phyloP scores from a whole-genome alignment of 2,113 vertebrate species.

The Sardina pilchardus region DNA sequence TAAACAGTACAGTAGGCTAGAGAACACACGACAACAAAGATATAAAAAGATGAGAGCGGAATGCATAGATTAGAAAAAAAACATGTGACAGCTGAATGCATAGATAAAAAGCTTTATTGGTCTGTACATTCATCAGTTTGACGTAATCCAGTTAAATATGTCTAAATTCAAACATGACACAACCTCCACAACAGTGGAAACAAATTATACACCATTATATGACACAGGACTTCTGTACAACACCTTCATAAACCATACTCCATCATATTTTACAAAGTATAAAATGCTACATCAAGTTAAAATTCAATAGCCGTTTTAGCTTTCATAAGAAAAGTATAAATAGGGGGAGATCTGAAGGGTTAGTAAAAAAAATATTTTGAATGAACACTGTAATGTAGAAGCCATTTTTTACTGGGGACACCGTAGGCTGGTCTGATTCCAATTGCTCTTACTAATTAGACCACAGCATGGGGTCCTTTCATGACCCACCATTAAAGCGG shows the following conservation, averaged over 20 bases:
- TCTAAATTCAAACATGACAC: slow-evolving; percentile 51
- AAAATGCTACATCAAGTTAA: slow-evolving; percentile 6
- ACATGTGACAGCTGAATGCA: slow-evolving; percentile 42
- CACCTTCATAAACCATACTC: not conserved
- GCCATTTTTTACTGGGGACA: not conserved
- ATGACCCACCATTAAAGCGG: slow-evolving; percentile 3
- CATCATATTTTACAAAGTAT: not conserved
- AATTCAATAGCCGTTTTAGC: slow-evolving; percentile 9
- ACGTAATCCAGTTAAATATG: slow-evolving; percentile 11
- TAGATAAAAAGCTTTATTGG: slow-evolving; percentile 59
- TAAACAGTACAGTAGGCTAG: not conserved
- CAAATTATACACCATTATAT: not conserved
- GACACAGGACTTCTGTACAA: not conserved
- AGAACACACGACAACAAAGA: not conserved
- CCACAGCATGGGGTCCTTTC: not conserved
- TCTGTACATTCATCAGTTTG: slow-evolving; percentile 33
- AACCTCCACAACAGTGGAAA: not conserved
- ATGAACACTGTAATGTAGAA: not conserved
- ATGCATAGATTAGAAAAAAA: not conserved
- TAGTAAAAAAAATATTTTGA: slow-evolving; percentile 13
- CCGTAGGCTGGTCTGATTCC: not conserved
- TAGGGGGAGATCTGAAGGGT: not conserved
- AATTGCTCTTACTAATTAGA: slow-evolving; percentile 1
- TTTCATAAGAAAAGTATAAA: not conserved
- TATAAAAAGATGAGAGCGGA: not conserved